A percentile compares a stretch with the other conserved stretches of the same genome.
phyloP scores from a whole-genome alignment of 2,888 invertebrate species.

The Microchrysa polita region DNA sequence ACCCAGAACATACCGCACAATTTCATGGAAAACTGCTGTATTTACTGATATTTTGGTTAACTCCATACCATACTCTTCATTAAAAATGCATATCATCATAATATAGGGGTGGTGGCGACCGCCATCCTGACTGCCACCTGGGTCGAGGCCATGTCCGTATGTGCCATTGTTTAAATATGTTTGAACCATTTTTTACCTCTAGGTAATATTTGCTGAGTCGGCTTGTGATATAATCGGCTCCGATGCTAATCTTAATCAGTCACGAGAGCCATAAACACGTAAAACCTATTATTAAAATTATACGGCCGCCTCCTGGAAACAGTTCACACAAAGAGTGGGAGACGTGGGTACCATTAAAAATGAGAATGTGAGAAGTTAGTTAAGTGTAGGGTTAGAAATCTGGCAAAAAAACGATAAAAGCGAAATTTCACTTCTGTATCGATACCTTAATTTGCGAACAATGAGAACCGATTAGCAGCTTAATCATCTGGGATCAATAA shows the following conservation, averaged over 20 bases:
- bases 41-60: not conserved
- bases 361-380: conserved; percentile 18
- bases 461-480: too few relatives aligned
- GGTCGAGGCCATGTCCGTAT: conserved; percentile 14
- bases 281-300: conserved; percentile 51
- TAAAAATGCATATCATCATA: conserved; percentile 6
- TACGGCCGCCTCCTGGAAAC: conserved; percentile 44
- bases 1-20: too few relatives aligned
- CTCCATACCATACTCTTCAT: not conserved
- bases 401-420: too few relatives aligned
- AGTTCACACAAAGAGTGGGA: not conserved
- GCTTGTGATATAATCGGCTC: conserved; percentile 41
- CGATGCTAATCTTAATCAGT: conserved; percentile 51
- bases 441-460: too few relatives aligned
- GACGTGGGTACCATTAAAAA: conserved; percentile 26
- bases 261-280: conserved; percentile 50
- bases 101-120: not conserved
- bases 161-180: conserved; percentile 21
- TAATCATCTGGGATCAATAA: too few relatives aligned
- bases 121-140: not conserved
- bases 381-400: too few relatives aligned
- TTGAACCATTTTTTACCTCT: conserved; percentile 33
- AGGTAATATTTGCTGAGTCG: conserved; percentile 45
- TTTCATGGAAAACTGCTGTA: too few relatives aligned
- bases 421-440: not conserved